Evolutionary conservation across 2,888 invertebrate genomes (phyloP), one percentile per base, ranked within the genome.

Genomic region (Eueremaeus valkanovi): DNA sequence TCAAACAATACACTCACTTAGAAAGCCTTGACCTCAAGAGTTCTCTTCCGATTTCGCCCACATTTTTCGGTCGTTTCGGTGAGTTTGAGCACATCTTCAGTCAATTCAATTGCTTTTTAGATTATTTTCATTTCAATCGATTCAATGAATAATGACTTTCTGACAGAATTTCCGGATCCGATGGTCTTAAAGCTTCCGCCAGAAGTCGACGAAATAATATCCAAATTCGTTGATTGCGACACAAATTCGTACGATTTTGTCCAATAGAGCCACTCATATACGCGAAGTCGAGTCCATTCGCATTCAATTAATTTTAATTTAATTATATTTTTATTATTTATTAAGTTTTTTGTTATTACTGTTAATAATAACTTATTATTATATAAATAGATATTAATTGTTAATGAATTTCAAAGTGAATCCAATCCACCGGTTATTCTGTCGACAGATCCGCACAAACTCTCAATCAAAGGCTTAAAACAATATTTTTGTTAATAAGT

Each of bases 1-100:
- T 80, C 18, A 79, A 79, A 74, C 73, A 77, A 21, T 77, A 76
- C 8, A 72, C 75, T 24, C 78, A 77, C 70, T 76, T 80, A 63
- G 79, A 80, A 74, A 77, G 79, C 55, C 75, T 80, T 45, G 80
- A 80, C 61, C 77, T 80, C n/a, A 77, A 74, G 73, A 78, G 78
- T 33, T 79, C 79, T 18, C 78, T 80, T 24, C 80, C 80, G 3
- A 75, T 80, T 11, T 80, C 80, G 6, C 80, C 80, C 16, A 80
- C 80, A 61, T 75, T 75, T 72, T 75, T 72, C 40, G 75, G 51
- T 29, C 70, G 72, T 36, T 75, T 75, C n/a, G 75, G 75, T 75
- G 13, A 55, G 55, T n/a, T n/a, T n/a, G n/a, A n/a, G n/a, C n/a
- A n/a, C n/a, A n/a, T n/a, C n/a, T n/a, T n/a, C n/a, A n/a, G n/a